Conservation (phyloP, 2,888 invertebrate genomes). For the Lycia hirtaria region DNA sequence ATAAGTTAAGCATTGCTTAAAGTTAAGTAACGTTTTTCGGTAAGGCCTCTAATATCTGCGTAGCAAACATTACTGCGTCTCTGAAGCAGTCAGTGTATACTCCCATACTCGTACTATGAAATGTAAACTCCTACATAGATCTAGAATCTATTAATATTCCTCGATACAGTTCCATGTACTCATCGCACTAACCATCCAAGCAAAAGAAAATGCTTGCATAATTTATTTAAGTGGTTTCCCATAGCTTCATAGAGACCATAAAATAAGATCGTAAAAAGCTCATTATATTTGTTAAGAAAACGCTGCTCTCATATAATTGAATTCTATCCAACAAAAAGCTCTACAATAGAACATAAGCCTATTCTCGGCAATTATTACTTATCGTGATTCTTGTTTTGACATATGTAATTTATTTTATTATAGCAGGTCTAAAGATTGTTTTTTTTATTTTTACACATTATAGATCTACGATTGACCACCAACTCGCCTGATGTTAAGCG, state of each 20-base stretch:
- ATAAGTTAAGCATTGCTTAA: too few relatives aligned
- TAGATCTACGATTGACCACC: too few relatives aligned
- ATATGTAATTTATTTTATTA: constrained; percentile 13
- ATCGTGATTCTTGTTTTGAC: constrained; percentile 16
- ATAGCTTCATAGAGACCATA: constrained; percentile 2
- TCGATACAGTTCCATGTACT: not conserved
- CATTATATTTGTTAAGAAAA: constrained; percentile 6
- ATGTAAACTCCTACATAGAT: not conserved
- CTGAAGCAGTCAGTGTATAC: too few relatives aligned
- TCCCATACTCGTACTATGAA: not conserved
- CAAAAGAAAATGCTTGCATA: not conserved
- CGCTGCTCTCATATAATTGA: not conserved
- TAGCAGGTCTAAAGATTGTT: not conserved
- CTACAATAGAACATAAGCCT: constrained; percentile 9
- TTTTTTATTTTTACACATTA: too few relatives aligned
- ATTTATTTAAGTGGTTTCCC: not conserved
- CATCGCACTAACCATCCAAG: not conserved
- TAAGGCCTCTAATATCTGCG: too few relatives aligned
- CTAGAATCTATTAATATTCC: not conserved
- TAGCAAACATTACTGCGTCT: too few relatives aligned
- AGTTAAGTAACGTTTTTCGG: too few relatives aligned
- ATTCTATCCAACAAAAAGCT: constrained; percentile 15
- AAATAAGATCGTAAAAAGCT: not conserved
- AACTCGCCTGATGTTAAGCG: too few relatives aligned
- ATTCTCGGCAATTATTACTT: constrained; percentile 3